phyloP scores from a whole-genome alignment of 2,797 vertebrate species.

The Eupleurogrammus muticus region DNA sequence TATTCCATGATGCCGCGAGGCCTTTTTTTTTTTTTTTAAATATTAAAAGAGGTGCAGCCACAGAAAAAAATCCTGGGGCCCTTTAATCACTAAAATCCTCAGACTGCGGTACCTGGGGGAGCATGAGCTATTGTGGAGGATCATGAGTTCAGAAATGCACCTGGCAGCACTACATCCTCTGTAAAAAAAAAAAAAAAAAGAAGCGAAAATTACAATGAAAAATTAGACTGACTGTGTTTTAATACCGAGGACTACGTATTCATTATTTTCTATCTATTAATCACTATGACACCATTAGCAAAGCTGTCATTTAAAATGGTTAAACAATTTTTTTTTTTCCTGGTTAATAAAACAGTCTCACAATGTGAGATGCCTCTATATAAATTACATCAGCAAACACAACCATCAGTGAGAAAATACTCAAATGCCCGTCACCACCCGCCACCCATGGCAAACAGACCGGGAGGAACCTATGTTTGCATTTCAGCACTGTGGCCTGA shows the following conservation, averaged over 20 bases:
- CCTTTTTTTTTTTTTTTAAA: conserved; percentile 1
- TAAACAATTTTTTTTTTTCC: background rate
- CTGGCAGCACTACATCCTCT: background rate
- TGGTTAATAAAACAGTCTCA: no score
- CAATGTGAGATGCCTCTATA: no score
- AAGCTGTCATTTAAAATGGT: background rate
- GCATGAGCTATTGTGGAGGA: background rate
- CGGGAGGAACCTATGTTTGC: no score
- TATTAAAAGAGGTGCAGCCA: background rate
- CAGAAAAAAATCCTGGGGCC: background rate
- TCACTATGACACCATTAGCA: conserved; percentile 2
- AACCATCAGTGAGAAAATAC: no score
- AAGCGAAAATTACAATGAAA: background rate
- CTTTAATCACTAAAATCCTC: background rate
- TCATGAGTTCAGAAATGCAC: background rate
- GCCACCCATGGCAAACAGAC: no score
- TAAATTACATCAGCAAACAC: no score
- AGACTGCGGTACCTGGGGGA: background rate
- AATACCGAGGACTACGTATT: no score
- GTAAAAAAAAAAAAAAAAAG: background rate
- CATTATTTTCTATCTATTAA: conserved; percentile 10
- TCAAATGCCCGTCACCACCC: no score
- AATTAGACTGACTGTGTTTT: background rate
- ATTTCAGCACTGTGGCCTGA: no score
- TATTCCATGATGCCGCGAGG: background rate